Evolutionary conservation across 2,797 vertebrate genomes (phyloP).

Genomic region (Chelidonichthys spinosus): DNA sequence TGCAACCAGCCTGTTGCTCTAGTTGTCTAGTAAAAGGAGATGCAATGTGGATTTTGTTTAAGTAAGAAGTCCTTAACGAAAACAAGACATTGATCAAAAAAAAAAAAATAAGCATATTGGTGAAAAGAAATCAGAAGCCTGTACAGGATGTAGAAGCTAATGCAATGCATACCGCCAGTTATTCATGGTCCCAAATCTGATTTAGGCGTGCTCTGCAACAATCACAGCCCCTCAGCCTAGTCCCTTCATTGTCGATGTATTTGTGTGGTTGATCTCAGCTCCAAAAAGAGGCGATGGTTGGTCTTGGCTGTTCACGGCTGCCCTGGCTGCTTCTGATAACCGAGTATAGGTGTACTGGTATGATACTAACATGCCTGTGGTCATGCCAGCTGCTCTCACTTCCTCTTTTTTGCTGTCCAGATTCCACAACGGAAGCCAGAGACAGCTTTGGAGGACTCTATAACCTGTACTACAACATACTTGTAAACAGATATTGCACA

Average conservation of each 20-base stretch:
- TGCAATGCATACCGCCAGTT: constrained; percentile 11
- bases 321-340: constrained; percentile 31
- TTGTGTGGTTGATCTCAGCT: constrained; percentile 1
- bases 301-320: constrained; percentile 14
- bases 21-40: not conserved
- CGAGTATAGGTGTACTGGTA: constrained; percentile 27
- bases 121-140: not conserved
- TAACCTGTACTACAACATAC: constrained; percentile 14
- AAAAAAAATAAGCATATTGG: not conserved
- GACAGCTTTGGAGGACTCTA: constrained; percentile 4
- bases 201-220: constrained; percentile 17
- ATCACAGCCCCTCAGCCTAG: not conserved
- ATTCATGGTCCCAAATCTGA: constrained; percentile 25
- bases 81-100: not conserved
- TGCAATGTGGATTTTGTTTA: not conserved
- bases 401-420: constrained; percentile 30
- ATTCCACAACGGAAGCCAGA: constrained; percentile 1
- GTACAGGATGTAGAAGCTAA: constrained; percentile 9
- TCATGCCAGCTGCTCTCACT: constrained; percentile 47
- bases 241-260: constrained; percentile 7
- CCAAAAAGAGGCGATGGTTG: not conserved
- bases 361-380: constrained; percentile 23
- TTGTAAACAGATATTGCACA: not conserved
- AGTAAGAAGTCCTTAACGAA: not conserved
- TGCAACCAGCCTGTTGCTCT: not conserved